phyloP scores from a whole-genome alignment of 2,888 invertebrate genomes.

The Pristionchus exspectatus region DNA sequence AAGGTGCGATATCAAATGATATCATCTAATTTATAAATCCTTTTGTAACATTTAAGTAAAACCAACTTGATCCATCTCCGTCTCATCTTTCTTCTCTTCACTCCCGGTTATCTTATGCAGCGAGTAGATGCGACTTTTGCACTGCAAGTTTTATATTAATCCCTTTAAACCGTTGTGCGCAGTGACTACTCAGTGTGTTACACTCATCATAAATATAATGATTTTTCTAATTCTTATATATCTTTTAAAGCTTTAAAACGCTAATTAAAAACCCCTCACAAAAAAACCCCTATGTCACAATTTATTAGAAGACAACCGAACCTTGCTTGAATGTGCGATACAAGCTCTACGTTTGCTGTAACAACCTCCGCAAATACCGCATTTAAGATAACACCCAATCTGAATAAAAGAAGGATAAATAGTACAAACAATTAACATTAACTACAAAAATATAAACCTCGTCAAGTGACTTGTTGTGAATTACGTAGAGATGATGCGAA shows the following conservation, averaged over 20 bases:
- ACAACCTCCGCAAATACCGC: neutral
- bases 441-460: neutral
- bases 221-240: too few relatives aligned
- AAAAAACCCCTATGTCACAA: too few relatives aligned
- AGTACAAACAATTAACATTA: neutral
- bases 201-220: too few relatives aligned
- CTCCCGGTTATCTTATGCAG: neutral
- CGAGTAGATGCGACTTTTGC: neutral
- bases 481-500: neutral
- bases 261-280: too few relatives aligned
- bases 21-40: neutral
- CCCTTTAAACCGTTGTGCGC: too few relatives aligned
- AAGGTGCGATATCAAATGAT: neutral
- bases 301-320: too few relatives aligned
- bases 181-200: too few relatives aligned
- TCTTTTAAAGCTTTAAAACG: too few relatives aligned
- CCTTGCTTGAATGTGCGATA: neutral
- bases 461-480: neutral
- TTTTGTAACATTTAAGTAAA: neutral
- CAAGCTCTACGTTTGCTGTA: neutral
- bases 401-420: neutral
- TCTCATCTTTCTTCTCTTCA: neutral
- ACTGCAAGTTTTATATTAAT: neutral
- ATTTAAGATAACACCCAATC: neutral
- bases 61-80: neutral